Evolutionary conservation across 2,797 vertebrate genomes (phyloP), one percentile per base, ranked within the genome.

Genomic region (Sarcophilus harrisii): DNA sequence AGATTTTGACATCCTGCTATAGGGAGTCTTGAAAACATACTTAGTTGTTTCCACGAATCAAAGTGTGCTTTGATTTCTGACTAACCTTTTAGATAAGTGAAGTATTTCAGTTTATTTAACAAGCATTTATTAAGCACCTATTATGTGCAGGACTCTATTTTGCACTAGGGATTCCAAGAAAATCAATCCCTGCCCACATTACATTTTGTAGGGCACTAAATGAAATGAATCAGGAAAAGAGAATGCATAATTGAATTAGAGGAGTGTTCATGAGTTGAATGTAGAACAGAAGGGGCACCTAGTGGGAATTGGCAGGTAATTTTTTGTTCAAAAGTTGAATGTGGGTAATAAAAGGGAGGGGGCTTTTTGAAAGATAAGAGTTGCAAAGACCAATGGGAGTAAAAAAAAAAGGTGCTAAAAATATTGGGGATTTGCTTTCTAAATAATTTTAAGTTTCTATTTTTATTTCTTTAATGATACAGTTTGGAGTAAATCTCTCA

Each of bases 311-410:
- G 90, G 38, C 57, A 14, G 32, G 21, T 32, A 59, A n/a, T 27
- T 90, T 94, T 59, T 91, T 16, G 55, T 57, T 90, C 92, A 14
- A 57, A 93, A 45, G 29, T 1, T 91, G 8, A 1, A 2, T 4
- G 14, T 21, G 27, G 1, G 4, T 29, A 52, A n/a, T n/a, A 94
- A 57, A 93, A 91, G 94, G 32, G 49, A 66, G 1, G 1, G 24
- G 6, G 18, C 60, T 57, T 96, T 89, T 90, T 59, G 94, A 93
- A 59, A 38, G 66, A 62, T 81, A 54, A 57, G 91, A 92, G 62
- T 93, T 59, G 54, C 10, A 38, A 11, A 87, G 21, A 87, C 38
- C 8, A 81, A 3, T 24, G 9, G 45, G 38, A 81, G 38, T 81
- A 27, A 81, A 81, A n/a, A 73, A 21, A 45, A 81, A 81, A 57